Evolutionary conservation across 2,797 vertebrate genomes (phyloP), one percentile per base, ranked within the genome.

Genomic region (Xyrichtys novacula): DNA sequence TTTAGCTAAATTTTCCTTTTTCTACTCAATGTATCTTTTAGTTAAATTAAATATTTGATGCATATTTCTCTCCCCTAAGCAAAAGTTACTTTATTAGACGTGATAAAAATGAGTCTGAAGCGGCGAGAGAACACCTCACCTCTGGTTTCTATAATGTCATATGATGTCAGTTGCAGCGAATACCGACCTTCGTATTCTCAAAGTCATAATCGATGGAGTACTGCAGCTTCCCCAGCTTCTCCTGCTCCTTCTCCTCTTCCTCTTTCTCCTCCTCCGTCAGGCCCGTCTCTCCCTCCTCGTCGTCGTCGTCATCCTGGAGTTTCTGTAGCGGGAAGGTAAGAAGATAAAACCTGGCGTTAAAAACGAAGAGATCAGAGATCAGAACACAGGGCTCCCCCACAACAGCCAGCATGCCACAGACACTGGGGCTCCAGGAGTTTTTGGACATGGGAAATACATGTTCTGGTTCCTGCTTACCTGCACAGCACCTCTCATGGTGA

Each of bases 171-270:
- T 7, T 14, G 1, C 53, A 40, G 5, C 26, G 16, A 7, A 9
- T 31, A 80, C 83, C 74, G 40, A 96, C 98, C 97, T 98, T 98
- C 65, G 96, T 96, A 1, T 96, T 96, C 82, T 98, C 96, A 91
- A 99, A 99, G 85, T 99, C 98, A 0, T 98, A 99, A 72, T 99
- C 97, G 77, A 99, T 87, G 0, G 97, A 98, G 80, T 98, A 99
- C 65, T 99, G 98, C 84, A 99, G 91, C 75, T 99, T 99, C 47
- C 98, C 98, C 80, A 99, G 91, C 86, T 98, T 97, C 0, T 97
- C 97, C 68, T 96, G 93, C 57, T 98, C 97, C 79, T 98, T 97
- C 71, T 97, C 96, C 69, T 99, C 98, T 7, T 96, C 96, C 80
- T 99, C 96, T 0, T 97, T 97, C 84, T 97, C 98, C 36, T 97